These are phyloP conservation scores for Styela plicata DNA, from an alignment of 23 tunicate species.

Conservation along the genomic window DNA sequence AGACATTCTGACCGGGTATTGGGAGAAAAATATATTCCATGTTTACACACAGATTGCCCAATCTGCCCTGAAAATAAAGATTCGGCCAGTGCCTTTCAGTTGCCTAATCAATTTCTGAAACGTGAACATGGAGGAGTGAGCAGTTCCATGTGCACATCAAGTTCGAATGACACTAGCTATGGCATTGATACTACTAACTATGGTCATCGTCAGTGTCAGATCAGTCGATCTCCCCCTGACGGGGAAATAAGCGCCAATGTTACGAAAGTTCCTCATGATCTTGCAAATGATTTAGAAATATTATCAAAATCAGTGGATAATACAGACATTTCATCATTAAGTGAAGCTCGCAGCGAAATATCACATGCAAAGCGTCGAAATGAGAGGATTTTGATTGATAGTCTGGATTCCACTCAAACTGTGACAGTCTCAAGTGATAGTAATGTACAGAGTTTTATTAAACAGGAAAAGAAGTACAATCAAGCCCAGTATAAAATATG, in stretches of 20 bases:
- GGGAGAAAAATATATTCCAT: too few species aligned
- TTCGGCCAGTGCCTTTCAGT: neutral
- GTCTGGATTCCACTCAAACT: slow-evolving; percentile 38
- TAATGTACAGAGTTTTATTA: neutral
- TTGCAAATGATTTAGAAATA: slow-evolving; percentile 60
- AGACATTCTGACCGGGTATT: too few species aligned
- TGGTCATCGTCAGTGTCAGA: neutral
- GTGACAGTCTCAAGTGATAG: slow-evolving; percentile 32
- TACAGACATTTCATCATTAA: slow-evolving; percentile 15
- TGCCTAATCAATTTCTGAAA: neutral
- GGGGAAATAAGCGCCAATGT: slow-evolving; percentile 85
- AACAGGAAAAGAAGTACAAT: neutral
- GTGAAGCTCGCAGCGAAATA: neutral
- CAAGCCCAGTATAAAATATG: too few species aligned
- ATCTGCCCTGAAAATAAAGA: too few species aligned
- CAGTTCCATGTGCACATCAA: neutral
- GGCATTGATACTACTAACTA: neutral
- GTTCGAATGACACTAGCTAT: neutral
- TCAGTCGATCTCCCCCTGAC: slow-evolving; percentile 77
- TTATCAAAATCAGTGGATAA: slow-evolving; percentile 59
- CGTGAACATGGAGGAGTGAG: neutral
- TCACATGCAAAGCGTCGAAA: neutral
- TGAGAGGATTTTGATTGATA: slow-evolving; percentile 36
- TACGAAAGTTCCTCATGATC: slow-evolving; percentile 66
- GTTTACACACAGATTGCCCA: too few species aligned